phyloP scores from a whole-genome alignment of 2,888 invertebrate species.

The Hydriomena furcata region DNA sequence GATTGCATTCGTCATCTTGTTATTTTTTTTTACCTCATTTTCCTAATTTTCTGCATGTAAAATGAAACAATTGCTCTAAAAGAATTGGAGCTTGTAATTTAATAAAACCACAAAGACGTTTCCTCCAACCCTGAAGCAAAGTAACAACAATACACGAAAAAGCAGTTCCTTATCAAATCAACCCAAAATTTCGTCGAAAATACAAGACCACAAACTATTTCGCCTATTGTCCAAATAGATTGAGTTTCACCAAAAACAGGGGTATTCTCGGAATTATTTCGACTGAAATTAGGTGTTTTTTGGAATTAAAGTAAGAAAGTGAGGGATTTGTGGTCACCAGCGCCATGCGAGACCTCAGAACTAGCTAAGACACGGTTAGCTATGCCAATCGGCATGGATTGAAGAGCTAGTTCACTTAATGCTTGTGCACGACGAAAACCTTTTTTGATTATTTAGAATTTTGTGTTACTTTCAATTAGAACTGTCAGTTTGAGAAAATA shows the following conservation, averaged over 20 bases:
- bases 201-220: slow-evolving; percentile 24
- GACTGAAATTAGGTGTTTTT: slow-evolving; percentile 19
- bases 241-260: slow-evolving; percentile 21
- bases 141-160: slow-evolving; percentile 10
- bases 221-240: slow-evolving; percentile 24
- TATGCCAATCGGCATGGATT: not conserved
- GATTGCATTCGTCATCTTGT: too few relatives aligned
- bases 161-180: slow-evolving; percentile 21
- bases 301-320: slow-evolving; percentile 21
- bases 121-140: not conserved
- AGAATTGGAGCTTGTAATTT: too few relatives aligned
- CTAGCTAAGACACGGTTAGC: slow-evolving; percentile 15
- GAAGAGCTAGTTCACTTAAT: slow-evolving; percentile 7
- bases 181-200: slow-evolving; percentile 20
- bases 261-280: slow-evolving; percentile 21
- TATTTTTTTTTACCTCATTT: too few relatives aligned
- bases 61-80: too few relatives aligned
- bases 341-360: slow-evolving; percentile 18
- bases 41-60: too few relatives aligned
- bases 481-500: too few relatives aligned
- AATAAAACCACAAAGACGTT: too few relatives aligned
- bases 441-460: too few relatives aligned
- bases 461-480: too few relatives aligned
- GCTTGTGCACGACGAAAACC: too few relatives aligned
- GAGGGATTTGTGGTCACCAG: slow-evolving; percentile 20